Evolutionary conservation across 2,113 vertebrate species (phyloP).

Genomic region (Hyaena hyaena): DNA sequence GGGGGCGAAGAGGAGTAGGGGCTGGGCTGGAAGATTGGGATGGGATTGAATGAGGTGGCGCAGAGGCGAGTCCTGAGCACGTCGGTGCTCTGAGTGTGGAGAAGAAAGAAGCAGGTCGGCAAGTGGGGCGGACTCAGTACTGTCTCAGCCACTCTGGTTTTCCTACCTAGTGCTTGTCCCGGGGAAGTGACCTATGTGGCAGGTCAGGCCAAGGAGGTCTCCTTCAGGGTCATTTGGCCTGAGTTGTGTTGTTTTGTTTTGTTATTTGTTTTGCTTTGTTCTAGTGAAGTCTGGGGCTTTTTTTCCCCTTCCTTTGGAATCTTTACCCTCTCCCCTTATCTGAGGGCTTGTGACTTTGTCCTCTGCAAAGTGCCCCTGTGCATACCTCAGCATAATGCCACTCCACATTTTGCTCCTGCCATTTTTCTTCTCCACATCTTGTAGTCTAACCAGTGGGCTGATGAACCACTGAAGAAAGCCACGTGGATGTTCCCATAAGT

Average conservation of each 20-base stretch:
- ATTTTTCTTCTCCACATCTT: not conserved
- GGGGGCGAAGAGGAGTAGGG: not conserved
- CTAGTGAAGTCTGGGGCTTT: not conserved
- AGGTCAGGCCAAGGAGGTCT: not conserved
- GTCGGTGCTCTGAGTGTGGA: not conserved
- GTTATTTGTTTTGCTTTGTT: not conserved
- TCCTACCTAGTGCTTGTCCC: not conserved
- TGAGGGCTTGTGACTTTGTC: not conserved
- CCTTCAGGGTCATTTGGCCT: not conserved
- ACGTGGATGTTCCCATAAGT: not conserved
- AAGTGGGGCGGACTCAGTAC: not conserved
- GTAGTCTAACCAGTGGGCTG: not conserved
- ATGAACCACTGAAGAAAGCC: not conserved
- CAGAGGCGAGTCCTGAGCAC: not conserved
- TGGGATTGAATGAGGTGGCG: not conserved
- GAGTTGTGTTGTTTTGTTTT: too few species aligned
- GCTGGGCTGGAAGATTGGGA: not conserved
- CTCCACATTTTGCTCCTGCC: not conserved
- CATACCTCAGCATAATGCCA: not conserved
- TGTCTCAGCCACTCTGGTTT: not conserved
- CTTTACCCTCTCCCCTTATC: not conserved
- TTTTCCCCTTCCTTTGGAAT: not conserved
- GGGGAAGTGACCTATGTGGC: not conserved
- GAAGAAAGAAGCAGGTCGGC: not conserved
- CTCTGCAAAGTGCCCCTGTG: not conserved